Evolutionary conservation across 1,140 invertebrate species (phyloP).

Genomic region (Scaptomyza montana): DNA sequence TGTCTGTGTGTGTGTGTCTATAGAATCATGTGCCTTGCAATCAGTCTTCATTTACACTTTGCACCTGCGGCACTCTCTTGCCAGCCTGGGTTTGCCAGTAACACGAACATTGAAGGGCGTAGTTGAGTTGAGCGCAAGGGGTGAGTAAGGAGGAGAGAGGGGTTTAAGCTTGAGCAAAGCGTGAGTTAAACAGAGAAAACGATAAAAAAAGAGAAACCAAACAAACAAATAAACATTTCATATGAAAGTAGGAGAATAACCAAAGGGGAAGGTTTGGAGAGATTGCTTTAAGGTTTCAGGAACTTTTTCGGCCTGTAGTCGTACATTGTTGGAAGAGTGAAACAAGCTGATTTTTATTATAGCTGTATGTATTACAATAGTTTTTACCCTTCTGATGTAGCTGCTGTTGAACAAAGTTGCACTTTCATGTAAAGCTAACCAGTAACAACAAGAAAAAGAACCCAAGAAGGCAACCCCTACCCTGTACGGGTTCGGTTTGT

Average conservation of each 20-base stretch:
- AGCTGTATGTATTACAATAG: slow-evolving; percentile 64
- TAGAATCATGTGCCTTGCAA: slow-evolving; percentile 71
- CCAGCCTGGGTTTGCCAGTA: slow-evolving; percentile 29
- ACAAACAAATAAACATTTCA: slow-evolving; percentile 39
- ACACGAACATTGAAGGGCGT: slow-evolving; percentile 55
- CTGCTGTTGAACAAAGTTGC: slow-evolving; percentile 68
- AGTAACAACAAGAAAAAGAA: too few species aligned
- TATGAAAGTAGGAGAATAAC: not conserved
- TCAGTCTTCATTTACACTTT: slow-evolving; percentile 82
- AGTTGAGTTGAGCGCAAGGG: slow-evolving; percentile 32
- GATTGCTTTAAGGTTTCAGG: too few species aligned
- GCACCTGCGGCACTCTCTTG: slow-evolving; percentile 70
- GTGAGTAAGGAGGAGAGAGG: slow-evolving; percentile 4
- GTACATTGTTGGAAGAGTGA: slow-evolving; percentile 43
- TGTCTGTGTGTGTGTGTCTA: slow-evolving; percentile 26
- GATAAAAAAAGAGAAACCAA: slow-evolving; percentile 11
- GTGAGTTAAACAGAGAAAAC: slow-evolving; percentile 48
- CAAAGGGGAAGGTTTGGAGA: too few species aligned
- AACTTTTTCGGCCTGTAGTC: slow-evolving; percentile 23
- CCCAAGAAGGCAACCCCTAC: not conserved
- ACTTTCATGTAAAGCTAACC: slow-evolving; percentile 72
- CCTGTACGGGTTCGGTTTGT: slow-evolving; percentile 56
- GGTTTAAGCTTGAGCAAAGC: slow-evolving; percentile 25
- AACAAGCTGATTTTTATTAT: slow-evolving; percentile 73
- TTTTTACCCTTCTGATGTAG: slow-evolving; percentile 16